A percentile compares a stretch with the other conserved stretches of the same genome.
These are phyloP conservation scores for Cinclus mexicanus DNA, from an alignment of 2,113 vertebrate species.

Conservation along the genomic window DNA sequence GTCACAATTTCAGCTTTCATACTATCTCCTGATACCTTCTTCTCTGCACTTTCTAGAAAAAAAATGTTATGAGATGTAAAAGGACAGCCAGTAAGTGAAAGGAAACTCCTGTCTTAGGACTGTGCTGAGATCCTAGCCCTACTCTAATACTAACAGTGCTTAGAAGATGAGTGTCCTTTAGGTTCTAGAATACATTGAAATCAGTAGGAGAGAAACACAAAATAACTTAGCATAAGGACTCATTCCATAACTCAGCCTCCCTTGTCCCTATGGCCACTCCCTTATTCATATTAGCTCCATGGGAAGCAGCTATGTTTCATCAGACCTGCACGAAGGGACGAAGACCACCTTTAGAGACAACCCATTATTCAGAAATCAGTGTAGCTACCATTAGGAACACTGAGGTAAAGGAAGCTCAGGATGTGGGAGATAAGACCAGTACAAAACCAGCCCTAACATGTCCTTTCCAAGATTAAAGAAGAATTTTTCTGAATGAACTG, in stretches of 20 bases:
- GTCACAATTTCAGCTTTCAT: background rate
- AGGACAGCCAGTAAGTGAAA: background rate
- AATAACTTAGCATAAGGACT: background rate
- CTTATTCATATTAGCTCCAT: background rate
- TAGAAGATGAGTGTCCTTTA: background rate
- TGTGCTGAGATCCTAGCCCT: background rate
- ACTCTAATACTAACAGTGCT: background rate
- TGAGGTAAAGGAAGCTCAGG: background rate
- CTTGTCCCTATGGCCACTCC: background rate
- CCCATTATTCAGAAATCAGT: accelerated
- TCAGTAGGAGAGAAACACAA: background rate
- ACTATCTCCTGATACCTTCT: background rate
- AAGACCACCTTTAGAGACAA: background rate
- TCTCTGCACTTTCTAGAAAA: background rate
- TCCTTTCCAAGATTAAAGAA: background rate
- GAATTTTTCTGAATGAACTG: background rate
- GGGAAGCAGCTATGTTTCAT: background rate
- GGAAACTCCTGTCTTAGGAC: background rate
- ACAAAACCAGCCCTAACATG: background rate
- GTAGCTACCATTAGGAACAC: background rate
- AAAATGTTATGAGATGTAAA: background rate
- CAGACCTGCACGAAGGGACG: background rate
- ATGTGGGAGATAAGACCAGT: background rate
- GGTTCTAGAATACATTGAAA: background rate
- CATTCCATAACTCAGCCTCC: background rate